Evolutionary conservation across 2,888 invertebrate species (phyloP).

Genomic region (Sminthurides aquaticus): DNA sequence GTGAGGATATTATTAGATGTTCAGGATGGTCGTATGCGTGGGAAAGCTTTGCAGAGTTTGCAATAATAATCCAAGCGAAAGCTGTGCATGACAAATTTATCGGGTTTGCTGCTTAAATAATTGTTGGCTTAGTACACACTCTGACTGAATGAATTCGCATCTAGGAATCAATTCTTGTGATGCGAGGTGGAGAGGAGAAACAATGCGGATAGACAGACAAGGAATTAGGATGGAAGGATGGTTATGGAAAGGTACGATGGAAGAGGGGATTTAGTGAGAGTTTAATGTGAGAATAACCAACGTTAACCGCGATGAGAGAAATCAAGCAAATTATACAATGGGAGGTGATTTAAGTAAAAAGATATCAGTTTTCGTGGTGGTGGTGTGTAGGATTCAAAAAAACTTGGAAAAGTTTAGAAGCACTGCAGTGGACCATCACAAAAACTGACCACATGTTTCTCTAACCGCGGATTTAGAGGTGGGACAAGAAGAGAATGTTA

Average conservation of each 20-base stretch:
- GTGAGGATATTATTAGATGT: too few relatives aligned
- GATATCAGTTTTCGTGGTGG: not conserved
- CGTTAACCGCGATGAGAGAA: not conserved
- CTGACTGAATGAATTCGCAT: too few relatives aligned
- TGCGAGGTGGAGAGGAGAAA: too few relatives aligned
- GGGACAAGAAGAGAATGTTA: not conserved
- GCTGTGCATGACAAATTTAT: not conserved
- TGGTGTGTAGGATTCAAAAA: too few relatives aligned
- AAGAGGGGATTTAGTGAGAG: too few relatives aligned
- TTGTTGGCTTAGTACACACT: too few relatives aligned
- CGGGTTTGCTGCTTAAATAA: not conserved
- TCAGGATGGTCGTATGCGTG: too few relatives aligned
- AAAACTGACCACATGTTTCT: slow-evolving; percentile 20
- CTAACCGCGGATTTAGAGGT: not conserved
- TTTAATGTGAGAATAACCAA: not conserved
- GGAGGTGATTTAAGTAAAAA: not conserved
- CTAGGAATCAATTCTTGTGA: too few relatives aligned
- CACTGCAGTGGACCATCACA: slow-evolving; percentile 19
- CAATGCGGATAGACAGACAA: too few relatives aligned
- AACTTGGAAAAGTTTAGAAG: not conserved
- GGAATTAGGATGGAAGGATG: too few relatives aligned
- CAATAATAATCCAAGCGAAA: not conserved
- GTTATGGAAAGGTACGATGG: too few relatives aligned
- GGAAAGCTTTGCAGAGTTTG: not conserved
- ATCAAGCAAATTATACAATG: not conserved